phyloP scores from a whole-genome alignment of 2,888 invertebrate genomes.

The Amorpha juglandis region DNA sequence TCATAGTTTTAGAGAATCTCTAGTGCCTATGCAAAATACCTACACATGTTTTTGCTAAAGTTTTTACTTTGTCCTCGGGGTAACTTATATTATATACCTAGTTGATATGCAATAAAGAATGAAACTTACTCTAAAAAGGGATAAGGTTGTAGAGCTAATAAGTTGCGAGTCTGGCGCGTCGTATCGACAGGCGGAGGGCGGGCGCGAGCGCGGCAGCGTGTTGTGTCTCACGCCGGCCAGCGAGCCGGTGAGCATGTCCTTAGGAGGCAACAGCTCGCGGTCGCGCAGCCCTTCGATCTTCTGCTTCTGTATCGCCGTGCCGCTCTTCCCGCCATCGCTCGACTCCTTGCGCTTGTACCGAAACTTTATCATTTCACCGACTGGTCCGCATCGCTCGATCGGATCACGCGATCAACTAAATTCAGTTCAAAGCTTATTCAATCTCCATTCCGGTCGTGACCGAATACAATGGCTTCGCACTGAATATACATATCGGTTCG shows the following conservation, averaged over 20 bases:
- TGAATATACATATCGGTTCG: constrained; percentile 59
- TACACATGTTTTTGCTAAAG: not conserved
- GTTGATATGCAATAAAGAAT: not conserved
- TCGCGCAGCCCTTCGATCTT: constrained; percentile 76
- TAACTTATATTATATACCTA: not conserved
- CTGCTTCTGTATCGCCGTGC: constrained; percentile 75
- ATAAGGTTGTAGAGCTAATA: constrained; percentile 67
- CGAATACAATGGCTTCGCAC: constrained; percentile 70
- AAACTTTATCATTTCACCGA: constrained; percentile 86
- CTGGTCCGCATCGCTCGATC: constrained; percentile 67
- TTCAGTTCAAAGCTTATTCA: constrained; percentile 49
- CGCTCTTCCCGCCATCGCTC: constrained; percentile 63
- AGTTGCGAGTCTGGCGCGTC: constrained; percentile 59
- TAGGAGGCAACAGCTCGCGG: constrained; percentile 75
- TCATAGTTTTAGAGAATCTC: not conserved
- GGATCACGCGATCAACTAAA: constrained; percentile 47
- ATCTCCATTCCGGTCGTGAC: constrained; percentile 57
- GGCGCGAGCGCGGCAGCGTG: constrained; percentile 72
- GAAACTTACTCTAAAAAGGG: constrained; percentile 77
- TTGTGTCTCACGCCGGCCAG: constrained; percentile 74
- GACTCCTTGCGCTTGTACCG: constrained; percentile 86
- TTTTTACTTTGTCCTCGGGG: too few relatives aligned
- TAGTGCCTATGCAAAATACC: not conserved
- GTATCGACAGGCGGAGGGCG: constrained; percentile 59
- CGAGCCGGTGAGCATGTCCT: constrained; percentile 72